Evolutionary conservation across 1,140 invertebrate species (phyloP).

Genomic region (Drosophila azteca): DNA sequence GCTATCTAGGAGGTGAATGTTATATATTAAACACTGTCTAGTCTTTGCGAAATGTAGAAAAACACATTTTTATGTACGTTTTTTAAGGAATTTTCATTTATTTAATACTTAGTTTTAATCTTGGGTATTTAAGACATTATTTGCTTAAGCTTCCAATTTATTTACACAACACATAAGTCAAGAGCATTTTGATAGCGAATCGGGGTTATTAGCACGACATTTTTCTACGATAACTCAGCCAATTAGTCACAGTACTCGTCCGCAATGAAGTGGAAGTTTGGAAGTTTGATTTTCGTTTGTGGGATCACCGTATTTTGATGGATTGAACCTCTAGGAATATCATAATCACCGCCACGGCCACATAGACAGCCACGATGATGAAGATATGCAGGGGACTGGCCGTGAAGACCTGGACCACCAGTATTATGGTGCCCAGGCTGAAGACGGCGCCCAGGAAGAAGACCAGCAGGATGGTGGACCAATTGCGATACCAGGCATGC

Average conservation of each 20-base stretch:
- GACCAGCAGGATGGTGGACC: conserved; percentile 58
- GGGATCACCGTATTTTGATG: conserved; percentile 65
- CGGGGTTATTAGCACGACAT: neutral
- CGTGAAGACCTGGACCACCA: conserved; percentile 64
- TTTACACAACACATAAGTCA: conserved; percentile 59
- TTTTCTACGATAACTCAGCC: conserved; percentile 18
- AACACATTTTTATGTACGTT: conserved; percentile 4
- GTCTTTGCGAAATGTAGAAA: conserved; percentile 5
- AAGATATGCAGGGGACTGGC: conserved; percentile 57
- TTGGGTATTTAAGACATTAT: conserved; percentile 40
- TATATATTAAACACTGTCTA: conserved; percentile 26
- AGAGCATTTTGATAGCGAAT: conserved; percentile 15
- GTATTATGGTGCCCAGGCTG: conserved; percentile 53
- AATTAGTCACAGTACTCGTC: conserved; percentile 37
- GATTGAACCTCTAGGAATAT: conserved; percentile 73
- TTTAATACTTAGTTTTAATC: conserved; percentile 37
- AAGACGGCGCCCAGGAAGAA: conserved; percentile 59
- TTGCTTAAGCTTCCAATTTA: conserved; percentile 41
- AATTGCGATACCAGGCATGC: conserved; percentile 66
- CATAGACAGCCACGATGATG: conserved; percentile 54
- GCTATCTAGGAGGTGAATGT: conserved; percentile 9
- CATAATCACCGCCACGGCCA: conserved; percentile 54
- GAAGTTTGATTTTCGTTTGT: conserved; percentile 2
- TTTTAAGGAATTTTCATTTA: conserved; percentile 7
- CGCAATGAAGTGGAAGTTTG: neutral